Percentiles rank a stretch among this genome's conserved stretches.
Evolutionary conservation across 2,888 invertebrate species (phyloP).

Genomic region (Mycogona germanica): DNA sequence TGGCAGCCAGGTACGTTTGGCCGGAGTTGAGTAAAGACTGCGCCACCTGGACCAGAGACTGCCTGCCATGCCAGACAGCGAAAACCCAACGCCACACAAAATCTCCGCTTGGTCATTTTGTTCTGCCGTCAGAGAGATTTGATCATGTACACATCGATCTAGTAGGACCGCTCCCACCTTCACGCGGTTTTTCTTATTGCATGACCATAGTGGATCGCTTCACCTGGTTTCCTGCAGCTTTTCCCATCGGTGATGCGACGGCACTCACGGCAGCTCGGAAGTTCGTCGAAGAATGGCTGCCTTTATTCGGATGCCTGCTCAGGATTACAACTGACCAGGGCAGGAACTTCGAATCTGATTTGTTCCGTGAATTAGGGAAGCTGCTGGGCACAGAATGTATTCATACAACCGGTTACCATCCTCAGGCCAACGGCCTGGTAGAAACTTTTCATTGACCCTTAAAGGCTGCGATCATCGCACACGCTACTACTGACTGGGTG

Average conservation of each 20-base stretch:
- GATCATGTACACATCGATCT: constrained; percentile 12
- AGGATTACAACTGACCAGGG: constrained; percentile 25
- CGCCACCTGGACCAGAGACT: neutral
- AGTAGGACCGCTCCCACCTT: constrained; percentile 5
- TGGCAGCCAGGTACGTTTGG: neutral
- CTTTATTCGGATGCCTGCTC: constrained; percentile 23
- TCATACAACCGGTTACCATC: constrained; percentile 23
- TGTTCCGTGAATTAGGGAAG: constrained; percentile 18
- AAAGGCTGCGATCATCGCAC: constrained; percentile 24
- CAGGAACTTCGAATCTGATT: constrained; percentile 21
- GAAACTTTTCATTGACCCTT: constrained; percentile 26
- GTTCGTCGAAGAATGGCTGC: constrained; percentile 23
- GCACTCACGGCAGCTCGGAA: constrained; percentile 20
- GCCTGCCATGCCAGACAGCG: neutral
- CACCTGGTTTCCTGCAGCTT: constrained; percentile 23
- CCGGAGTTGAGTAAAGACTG: neutral
- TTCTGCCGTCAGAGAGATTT: neutral
- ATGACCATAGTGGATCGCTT: constrained; percentile 12
- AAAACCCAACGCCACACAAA: neutral
- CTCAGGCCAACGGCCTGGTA: constrained; percentile 26
- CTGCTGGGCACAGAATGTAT: constrained; percentile 19
- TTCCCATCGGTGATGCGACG: constrained; percentile 22
- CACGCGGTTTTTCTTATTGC: neutral
- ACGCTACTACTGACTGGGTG: neutral
- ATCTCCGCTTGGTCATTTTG: neutral